phyloP scores from a whole-genome alignment of 2,113 vertebrate genomes.

The Chloropsis cyanopogon region DNA sequence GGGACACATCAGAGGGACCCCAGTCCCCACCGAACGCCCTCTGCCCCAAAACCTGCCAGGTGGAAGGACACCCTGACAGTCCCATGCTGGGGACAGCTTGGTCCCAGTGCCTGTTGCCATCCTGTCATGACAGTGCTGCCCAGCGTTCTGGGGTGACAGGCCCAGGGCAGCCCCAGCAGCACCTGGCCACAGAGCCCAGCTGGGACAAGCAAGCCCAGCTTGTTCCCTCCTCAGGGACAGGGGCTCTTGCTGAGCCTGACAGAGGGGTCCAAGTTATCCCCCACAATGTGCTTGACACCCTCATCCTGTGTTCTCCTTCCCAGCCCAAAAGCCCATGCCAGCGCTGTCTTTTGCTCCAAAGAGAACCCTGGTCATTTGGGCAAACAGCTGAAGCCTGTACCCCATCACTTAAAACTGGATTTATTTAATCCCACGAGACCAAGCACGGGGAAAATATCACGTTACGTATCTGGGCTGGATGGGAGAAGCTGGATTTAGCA shows the following conservation, averaged over 20 bases:
- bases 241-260: accelerated
- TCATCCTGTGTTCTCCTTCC: not conserved
- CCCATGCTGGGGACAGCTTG: not conserved
- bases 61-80: not conserved
- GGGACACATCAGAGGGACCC: not conserved
- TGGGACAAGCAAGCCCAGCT: not conserved
- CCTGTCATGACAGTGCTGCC: accelerated
- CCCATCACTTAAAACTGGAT: conserved; percentile 19
- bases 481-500: conserved; percentile 26
- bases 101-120: accelerated
- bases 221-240: not conserved
- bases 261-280: not conserved
- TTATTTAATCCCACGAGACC: not conserved
- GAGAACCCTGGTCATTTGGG: not conserved
- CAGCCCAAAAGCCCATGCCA: not conserved
- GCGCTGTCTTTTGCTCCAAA: accelerated
- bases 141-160: accelerated
- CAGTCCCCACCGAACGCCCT: accelerated
- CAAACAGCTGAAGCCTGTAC: conserved; percentile 32
- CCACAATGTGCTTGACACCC: accelerated
- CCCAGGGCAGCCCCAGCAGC: not conserved
- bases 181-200: not conserved
- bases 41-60: not conserved
- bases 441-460: not conserved
- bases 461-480: not conserved